These are phyloP conservation scores for Enhydra lutris DNA, from an alignment of 2,113 vertebrate species.

Conservation along the genomic window DNA sequence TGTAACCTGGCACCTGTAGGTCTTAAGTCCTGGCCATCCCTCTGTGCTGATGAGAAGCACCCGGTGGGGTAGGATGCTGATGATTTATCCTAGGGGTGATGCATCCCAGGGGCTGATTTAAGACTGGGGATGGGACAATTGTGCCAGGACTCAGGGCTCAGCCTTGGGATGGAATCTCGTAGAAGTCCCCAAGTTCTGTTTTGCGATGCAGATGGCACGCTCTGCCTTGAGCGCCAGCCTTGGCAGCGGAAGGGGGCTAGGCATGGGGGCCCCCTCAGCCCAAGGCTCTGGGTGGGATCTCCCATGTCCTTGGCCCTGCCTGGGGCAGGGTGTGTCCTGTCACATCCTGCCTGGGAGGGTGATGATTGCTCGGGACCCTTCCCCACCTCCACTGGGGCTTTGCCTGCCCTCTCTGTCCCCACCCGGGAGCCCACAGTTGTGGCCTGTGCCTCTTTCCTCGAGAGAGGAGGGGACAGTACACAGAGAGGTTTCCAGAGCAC, in stretches of 20 bases:
- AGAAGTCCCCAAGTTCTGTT: neutral
- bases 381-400: neutral
- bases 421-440: neutral
- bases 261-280: too few species aligned
- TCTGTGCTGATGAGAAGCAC: neutral
- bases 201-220: neutral
- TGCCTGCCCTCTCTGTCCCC: neutral
- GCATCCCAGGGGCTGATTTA: neutral
- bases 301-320: neutral
- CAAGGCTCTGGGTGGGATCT: neutral
- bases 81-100: neutral
- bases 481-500: slow-evolving; percentile 25
- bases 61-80: rapidly evolving
- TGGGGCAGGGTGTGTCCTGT: neutral
- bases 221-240: neutral
- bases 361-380: neutral
- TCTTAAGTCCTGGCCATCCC: neutral
- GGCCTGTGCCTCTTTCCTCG: neutral
- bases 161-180: neutral
- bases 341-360: neutral
- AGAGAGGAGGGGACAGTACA: neutral
- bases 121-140: neutral
- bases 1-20: neutral
- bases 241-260: neutral
- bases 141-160: neutral